Conservation (phyloP, 2,888 invertebrate genomes). For the Lottia gigantea region DNA sequence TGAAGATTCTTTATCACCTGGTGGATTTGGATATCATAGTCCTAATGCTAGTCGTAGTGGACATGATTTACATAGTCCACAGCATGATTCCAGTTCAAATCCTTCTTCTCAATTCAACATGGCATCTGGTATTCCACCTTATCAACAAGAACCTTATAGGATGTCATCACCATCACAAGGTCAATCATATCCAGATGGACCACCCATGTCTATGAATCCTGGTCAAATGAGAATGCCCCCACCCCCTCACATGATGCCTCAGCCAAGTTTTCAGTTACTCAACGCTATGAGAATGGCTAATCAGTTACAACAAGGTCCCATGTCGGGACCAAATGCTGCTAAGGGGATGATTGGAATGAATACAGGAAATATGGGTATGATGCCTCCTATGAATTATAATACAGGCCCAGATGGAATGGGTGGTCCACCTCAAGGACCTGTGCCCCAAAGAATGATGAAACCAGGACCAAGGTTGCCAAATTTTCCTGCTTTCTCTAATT, state of each 20-base stretch:
- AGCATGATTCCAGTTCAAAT: constrained; percentile 24
- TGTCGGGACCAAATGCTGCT: constrained; percentile 16
- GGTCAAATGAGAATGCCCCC: constrained; percentile 3
- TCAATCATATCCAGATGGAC: constrained; percentile 10
- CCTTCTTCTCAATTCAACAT: constrained; percentile 18
- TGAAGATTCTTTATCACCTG: constrained; percentile 13
- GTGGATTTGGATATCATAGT: not conserved
- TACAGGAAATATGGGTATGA: not conserved
- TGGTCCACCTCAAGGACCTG: not conserved
- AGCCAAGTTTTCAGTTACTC: not conserved
- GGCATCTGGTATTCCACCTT: constrained; percentile 32
- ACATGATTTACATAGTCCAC: constrained; percentile 6
- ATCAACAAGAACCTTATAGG: constrained; percentile 15
- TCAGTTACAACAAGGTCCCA: not conserved
- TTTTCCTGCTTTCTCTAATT: constrained; percentile 10
- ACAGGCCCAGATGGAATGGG: not conserved
- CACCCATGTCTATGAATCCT: not conserved
- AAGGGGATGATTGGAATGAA: constrained; percentile 9
- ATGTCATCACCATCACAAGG: constrained; percentile 1
- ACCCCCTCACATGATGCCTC: constrained; percentile 5
- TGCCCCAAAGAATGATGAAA: constrained; percentile 4
- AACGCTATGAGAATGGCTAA: not conserved
- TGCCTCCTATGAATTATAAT: constrained; percentile 9
- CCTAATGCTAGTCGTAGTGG: not conserved
- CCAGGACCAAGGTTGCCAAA: not conserved